Evolutionary conservation across 2,888 invertebrate species (phyloP).

Genomic region (Himalopsyche tibetana): DNA sequence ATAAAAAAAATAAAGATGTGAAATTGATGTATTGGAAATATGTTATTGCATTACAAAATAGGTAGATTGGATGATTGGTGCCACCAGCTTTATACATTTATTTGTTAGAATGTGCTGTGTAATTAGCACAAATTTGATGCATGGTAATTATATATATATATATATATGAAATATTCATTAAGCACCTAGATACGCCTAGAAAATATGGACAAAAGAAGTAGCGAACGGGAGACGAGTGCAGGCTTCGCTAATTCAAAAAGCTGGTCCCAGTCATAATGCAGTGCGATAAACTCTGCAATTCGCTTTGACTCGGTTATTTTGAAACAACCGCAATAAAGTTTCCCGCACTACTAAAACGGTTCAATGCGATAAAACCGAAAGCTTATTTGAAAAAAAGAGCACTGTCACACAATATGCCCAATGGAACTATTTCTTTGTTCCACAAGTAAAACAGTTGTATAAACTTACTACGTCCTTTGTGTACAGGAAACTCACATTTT

Average conservation of each 20-base stretch:
- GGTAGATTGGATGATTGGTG: too few species aligned
- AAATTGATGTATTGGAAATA: too few species aligned
- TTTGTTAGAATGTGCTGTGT: too few species aligned
- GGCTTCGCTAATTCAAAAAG: conserved; percentile 7
- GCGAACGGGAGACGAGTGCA: too few species aligned
- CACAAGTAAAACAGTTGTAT: not conserved
- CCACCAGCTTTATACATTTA: too few species aligned
- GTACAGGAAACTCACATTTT: not conserved
- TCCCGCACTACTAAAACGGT: conserved; percentile 25
- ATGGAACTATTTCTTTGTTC: conserved; percentile 9
- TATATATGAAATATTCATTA: too few species aligned
- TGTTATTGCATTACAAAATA: too few species aligned
- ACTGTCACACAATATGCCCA: not conserved
- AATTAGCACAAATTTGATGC: too few species aligned
- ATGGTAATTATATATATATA: too few species aligned
- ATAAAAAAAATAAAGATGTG: too few species aligned
- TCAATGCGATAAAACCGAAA: conserved; percentile 34
- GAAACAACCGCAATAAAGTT: conserved; percentile 39
- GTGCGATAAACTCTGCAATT: conserved; percentile 42
- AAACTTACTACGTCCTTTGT: conserved; percentile 2
- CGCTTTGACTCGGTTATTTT: conserved; percentile 29
- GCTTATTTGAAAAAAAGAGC: conserved; percentile 35
- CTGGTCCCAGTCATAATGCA: conserved; percentile 2
- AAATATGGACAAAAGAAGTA: too few species aligned
- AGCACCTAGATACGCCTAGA: too few species aligned